Base-by-base conservation (phyloP, 2,113 vertebrate genomes). In the Quiscalus mexicanus region DNA sequence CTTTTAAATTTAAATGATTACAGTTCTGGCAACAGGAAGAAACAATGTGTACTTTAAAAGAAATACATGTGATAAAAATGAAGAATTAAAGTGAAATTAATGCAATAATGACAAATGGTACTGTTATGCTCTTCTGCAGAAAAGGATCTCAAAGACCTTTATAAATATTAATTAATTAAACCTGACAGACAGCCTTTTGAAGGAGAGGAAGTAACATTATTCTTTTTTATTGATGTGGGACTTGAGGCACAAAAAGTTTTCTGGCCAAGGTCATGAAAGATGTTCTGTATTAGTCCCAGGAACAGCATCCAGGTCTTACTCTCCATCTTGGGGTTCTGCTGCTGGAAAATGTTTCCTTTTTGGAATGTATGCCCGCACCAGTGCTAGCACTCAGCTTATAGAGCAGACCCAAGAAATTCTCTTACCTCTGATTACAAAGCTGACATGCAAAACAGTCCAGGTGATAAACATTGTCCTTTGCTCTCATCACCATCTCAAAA, bases 401-500 rank as follows among this genome's bases (percentile, higher is more conserved):
- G 84, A 92, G 64, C 59, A 64, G 41, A 70, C n/a, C 50, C 79
- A 77, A 77, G 74, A 25, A 90, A 55, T 65, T 89, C 68, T 97
- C 98, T 98, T 97, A 99, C 99, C 99, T 99, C 97, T 99, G 99
- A 97, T 99, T 99, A 96, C 99, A 99, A 97, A 99, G 99, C 96
- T 99, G 99, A 97, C 99, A 99, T 10, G 99, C 99, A 70, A 99
- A 99, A 97, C 99, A 99, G 98, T 99, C 99, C 98, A 99, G 98
- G 98, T 99, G 99, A 98, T 99, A 99, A 95, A 99, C 99, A 24
- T 99, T 99, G 97, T 99, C 99, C 98, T 99, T 99, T 77, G 99
- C 99, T 39, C 99, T 98, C 99, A 99, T 99, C 91, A 99, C 99
- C 99, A 99, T 99, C 98, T 99, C 99, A 86, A 99, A 99, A 93